Base-by-base conservation (phyloP, 2,797 vertebrate genomes). In the Cercopithecus diana region DNA sequence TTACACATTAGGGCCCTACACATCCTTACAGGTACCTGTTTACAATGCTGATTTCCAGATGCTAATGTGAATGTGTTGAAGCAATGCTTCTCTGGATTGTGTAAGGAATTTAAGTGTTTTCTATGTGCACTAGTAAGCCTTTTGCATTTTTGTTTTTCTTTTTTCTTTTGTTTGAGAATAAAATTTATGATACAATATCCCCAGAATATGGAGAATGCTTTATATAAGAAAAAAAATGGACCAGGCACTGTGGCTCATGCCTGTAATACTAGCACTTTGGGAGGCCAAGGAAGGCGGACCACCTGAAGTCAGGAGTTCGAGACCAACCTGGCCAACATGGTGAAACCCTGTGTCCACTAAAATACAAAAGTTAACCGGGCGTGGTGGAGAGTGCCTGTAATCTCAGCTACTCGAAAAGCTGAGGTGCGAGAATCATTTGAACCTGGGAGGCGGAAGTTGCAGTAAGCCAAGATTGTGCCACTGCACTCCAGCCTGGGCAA, bases 151-250 rank as follows among this genome's bases (percentile, higher is more conserved):
- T 33, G 5, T 39, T 83, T 52, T 30, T n/a, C 2, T 43, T 57
- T 79, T 5, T 36, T 36, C 36, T 73, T 5, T 36, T 36, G 33
- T n/a, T 88, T 92, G 52, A 80, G 28, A 41, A 13, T 52, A 70
- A 24, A 3, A n/a, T 30, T 57, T 81, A 58, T 58, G 22, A 48
- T 67, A 88, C 19, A 70, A 48, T 93, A 75, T 45, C n/a, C 13
- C 0, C 0, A 30, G 30, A 33, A 4, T 36, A 24, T 14, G 1
- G 26, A 33, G 20, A 93, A 82, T 39, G 5, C 1, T 11, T 45
- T 93, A 41, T 11, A 43, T 83, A 20, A 61, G 12, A 43, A 58
- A 57, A 57, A 67, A n/a, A n/a, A 64, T 33, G 24, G 15, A 15
- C 33, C 61, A 67, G 61, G 15, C 0, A 0, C 8, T 0, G 17